A percentile compares a stretch with the other conserved stretches of the same genome.
Conservation (phyloP, 2,113 vertebrate genomes). For the Chaetodon auriga region DNA sequence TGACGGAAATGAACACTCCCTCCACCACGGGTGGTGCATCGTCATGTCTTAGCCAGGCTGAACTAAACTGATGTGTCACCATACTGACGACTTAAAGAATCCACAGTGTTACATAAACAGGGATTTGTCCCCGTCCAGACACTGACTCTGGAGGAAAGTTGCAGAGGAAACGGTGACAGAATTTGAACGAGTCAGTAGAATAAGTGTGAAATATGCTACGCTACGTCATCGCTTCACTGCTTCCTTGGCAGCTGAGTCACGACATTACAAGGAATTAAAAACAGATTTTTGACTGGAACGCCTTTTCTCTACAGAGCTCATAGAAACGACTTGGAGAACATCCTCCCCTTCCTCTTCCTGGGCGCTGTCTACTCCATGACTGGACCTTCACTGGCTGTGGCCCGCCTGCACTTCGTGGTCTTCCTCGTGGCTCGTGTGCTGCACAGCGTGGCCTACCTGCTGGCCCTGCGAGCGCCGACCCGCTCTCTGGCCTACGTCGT, state of each 20-base stretch:
- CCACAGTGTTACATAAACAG: neutral
- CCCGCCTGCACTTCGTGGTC: constrained; percentile 90
- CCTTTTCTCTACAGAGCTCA: constrained; percentile 86
- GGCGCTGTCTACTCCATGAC: constrained; percentile 92
- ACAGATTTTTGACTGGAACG: neutral
- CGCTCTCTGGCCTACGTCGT: constrained; percentile 90
- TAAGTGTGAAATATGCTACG: neutral
- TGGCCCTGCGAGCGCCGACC: constrained; percentile 85
- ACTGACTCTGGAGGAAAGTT: neutral
- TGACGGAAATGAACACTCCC: too few species aligned
- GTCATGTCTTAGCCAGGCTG: neutral
- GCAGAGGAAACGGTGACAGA: neutral
- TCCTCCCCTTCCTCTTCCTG: constrained; percentile 95
- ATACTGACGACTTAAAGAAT: neutral
- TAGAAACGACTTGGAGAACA: constrained; percentile 94
- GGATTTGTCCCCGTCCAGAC: neutral
- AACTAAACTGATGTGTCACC: neutral
- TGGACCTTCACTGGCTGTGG: constrained; percentile 84
- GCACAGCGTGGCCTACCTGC: constrained; percentile 91
- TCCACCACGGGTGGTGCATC: too few species aligned
- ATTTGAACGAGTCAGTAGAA: neutral
- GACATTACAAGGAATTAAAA: neutral
- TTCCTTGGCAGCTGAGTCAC: neutral
- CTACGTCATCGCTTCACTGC: neutral
- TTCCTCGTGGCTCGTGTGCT: constrained; percentile 88